Conservation (phyloP, 2,113 vertebrate species). For the Dipodomys merriami region DNA sequence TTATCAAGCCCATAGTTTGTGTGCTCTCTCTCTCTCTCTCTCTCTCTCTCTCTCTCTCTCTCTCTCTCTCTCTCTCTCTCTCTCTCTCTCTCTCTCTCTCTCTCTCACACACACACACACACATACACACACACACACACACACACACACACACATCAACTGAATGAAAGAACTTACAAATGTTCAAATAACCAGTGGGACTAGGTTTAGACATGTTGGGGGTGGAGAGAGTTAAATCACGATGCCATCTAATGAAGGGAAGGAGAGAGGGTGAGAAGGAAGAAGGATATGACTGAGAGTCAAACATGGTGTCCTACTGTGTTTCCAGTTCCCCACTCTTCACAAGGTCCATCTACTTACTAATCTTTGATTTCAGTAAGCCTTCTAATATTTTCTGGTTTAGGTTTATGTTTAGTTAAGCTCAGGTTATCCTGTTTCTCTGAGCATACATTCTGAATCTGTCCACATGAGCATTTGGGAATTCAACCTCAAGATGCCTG, state of each 20-base stretch:
- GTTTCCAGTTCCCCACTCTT: neutral
- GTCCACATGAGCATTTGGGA: neutral
- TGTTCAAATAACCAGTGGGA: neutral
- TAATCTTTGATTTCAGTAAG: neutral
- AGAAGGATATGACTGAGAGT: neutral
- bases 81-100: no score
- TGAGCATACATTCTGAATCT: neutral
- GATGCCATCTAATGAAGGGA: neutral
- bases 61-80: no score
- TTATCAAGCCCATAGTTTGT: neutral
- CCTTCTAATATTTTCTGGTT: neutral
- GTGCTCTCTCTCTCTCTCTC: no score
- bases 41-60: no score
- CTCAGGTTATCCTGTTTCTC: neutral
- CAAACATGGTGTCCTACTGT: neutral
- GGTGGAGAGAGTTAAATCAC: neutral
- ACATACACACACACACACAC: no score
- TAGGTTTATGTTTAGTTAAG: neutral
- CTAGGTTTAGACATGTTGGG: neutral
- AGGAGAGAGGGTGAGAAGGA: accelerated
- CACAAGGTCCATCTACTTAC: neutral
- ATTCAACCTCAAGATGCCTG: neutral
- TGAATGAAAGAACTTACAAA: neutral
- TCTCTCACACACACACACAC: no score
- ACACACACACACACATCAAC: neutral